These are phyloP conservation scores for Semibalanus balanoides DNA, from an alignment of 1,140 invertebrate genomes.

Conservation along the genomic window DNA sequence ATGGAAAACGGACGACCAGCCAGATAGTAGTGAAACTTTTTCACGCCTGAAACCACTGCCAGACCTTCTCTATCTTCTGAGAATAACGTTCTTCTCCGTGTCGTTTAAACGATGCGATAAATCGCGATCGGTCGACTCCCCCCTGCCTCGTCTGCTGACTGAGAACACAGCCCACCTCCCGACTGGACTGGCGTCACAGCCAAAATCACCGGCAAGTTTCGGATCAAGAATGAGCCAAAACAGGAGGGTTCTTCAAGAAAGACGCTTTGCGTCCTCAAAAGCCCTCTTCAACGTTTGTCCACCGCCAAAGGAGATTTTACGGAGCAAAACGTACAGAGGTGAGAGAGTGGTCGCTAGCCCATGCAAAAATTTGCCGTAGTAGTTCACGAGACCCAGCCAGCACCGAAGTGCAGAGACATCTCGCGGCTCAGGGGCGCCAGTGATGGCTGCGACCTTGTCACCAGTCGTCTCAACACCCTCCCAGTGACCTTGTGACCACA, in stretches of 20 bases:
- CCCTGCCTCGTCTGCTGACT: not conserved
- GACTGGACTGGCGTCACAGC: not conserved
- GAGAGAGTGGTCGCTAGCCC: not conserved
- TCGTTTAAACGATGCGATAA: not conserved
- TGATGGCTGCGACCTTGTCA: not conserved
- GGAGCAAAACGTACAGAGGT: not conserved
- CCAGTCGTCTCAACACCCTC: not conserved
- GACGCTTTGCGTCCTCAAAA: not conserved
- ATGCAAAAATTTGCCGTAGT: not conserved
- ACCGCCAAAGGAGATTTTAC: not conserved
- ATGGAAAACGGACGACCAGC: not conserved
- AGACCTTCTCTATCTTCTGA: not conserved
- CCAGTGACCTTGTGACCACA: not conserved
- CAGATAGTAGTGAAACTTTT: not conserved
- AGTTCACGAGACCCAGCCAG: not conserved
- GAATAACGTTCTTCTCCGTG: not conserved
- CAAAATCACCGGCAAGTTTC: not conserved
- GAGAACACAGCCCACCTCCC: not conserved
- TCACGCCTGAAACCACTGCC: not conserved
- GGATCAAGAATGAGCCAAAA: not conserved
- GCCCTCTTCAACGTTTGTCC: not conserved
- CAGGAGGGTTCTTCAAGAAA: not conserved
- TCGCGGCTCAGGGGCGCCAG: not conserved
- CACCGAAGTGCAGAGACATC: not conserved
- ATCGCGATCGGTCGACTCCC: not conserved